Evolutionary conservation across 2,113 vertebrate genomes (phyloP).

Genomic region (Globicephala melas): DNA sequence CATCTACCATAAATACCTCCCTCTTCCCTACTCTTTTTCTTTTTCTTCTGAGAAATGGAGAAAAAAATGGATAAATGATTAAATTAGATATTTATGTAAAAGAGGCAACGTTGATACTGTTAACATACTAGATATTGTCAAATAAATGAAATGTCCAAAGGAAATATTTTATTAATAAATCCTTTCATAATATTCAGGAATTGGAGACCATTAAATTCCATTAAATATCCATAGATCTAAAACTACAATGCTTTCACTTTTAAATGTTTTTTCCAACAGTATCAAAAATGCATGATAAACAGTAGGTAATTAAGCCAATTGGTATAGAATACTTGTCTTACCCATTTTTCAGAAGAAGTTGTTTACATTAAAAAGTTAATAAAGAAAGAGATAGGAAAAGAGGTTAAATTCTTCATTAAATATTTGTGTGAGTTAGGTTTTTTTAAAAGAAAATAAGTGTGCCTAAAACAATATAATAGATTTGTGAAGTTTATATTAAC

Average conservation of each 20-base stretch:
- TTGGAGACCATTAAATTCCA: not conserved
- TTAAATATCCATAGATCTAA: not conserved
- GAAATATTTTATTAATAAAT: constrained; percentile 12
- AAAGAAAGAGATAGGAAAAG: not conserved
- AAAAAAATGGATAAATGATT: not conserved
- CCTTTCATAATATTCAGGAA: not conserved
- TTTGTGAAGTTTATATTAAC: not conserved
- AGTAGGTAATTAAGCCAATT: not conserved
- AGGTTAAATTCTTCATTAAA: not conserved
- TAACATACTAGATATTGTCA: not conserved
- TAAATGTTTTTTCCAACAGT: not conserved
- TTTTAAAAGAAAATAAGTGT: not conserved
- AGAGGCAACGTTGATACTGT: not conserved
- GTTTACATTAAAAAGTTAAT: not conserved
- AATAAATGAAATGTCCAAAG: not conserved
- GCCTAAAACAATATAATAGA: not conserved
- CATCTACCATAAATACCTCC: not conserved
- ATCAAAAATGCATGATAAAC: not conserved
- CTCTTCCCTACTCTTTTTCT: not conserved
- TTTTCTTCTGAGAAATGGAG: not conserved
- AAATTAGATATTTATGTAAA: not conserved
- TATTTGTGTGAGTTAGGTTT: not conserved
- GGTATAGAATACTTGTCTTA: not conserved
- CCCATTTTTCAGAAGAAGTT: not conserved
- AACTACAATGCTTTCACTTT: not conserved